phyloP scores from a whole-genome alignment of 1,140 invertebrate genomes.

The Caenorhabditis tropicalis region DNA sequence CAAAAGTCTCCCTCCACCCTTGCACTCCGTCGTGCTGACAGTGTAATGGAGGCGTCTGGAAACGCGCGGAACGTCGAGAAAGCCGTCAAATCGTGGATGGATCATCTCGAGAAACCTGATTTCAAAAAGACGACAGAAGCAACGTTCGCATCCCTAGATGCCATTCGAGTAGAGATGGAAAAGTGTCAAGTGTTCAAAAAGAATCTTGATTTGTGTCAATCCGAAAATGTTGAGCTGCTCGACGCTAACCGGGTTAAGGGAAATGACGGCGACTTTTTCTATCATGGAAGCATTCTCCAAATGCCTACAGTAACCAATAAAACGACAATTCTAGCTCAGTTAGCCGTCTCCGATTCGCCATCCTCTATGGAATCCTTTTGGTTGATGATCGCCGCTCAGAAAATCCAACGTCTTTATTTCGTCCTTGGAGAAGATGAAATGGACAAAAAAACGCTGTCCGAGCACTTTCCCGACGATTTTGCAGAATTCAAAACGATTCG shows the following conservation, averaged over 20 bases:
- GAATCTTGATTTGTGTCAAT: neutral
- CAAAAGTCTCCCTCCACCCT: neutral
- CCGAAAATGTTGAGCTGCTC: neutral
- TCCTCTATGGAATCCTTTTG: neutral
- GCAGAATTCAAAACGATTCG: neutral
- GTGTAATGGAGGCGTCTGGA: neutral
- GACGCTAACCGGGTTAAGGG: slow-evolving; percentile 17
- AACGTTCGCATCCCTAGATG: neutral
- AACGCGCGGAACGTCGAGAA: neutral
- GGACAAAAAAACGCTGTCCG: neutral
- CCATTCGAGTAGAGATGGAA: neutral
- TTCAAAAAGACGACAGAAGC: neutral
- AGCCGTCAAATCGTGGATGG: neutral
- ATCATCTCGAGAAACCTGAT: neutral
- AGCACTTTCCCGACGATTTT: neutral
- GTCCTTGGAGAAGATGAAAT: neutral
- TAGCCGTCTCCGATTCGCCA: neutral
- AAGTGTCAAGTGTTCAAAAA: slow-evolving; percentile 7
- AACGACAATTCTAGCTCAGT: neutral
- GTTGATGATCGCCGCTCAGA: neutral
- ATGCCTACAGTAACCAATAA: neutral
- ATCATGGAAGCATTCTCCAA: neutral
- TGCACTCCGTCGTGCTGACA: neutral
- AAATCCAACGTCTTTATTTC: neutral
- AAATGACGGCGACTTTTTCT: neutral